Base-by-base conservation (phyloP, 2,888 invertebrate genomes). In the Callyntrura sp. region DNA sequence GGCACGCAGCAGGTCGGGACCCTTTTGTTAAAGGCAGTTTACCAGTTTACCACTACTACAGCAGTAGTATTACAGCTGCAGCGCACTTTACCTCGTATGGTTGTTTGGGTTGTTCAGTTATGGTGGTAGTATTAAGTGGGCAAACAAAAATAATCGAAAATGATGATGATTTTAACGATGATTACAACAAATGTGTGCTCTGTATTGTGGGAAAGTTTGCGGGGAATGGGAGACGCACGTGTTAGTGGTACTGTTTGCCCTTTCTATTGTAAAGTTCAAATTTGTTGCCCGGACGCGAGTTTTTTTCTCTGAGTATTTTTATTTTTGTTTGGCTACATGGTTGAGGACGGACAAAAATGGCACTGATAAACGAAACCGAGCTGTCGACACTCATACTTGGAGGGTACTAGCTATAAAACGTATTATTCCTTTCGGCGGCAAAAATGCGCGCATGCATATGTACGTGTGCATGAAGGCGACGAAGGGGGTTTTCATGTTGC, bases 371-470 rank as follows among this genome's bases (percentile, higher is more conserved):
- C 48, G 23, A 65, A 65, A 48, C 12, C 12, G 35, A 79, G 17
- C 51, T 60, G 11, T 70, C 25, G 70, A 4, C 60, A 76, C 14
- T 85, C 78, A 70, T 87, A 79, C 81, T 81, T 87, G 86, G 86
- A 87, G 86, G 86, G 79, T 79, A 87, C 76, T 76, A 23, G 14
- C 51, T 76, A 25, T 8, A 48, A 86, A 78, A 78, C 65, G 45
- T 85, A 60, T 85, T 85, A 85, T 84, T 76, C 51, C 76, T 62
- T 83, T 25, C 70, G 70, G 57, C 55, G 84, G 70, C 55, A 57
- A 70, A 70, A n/a, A 20, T 14, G 9, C 2, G 14, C 2, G 51
- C 14, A 62, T 25, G 28, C 25, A 17, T 43, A 17, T 23, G 25
- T 8, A 43, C 43, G 17, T 0, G 9, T 14, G 28, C 28, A 35